Percentiles rank a stretch among this genome's conserved stretches.
Conservation (phyloP, 2,113 vertebrate genomes). For the Paramormyrops kingsleyae region DNA sequence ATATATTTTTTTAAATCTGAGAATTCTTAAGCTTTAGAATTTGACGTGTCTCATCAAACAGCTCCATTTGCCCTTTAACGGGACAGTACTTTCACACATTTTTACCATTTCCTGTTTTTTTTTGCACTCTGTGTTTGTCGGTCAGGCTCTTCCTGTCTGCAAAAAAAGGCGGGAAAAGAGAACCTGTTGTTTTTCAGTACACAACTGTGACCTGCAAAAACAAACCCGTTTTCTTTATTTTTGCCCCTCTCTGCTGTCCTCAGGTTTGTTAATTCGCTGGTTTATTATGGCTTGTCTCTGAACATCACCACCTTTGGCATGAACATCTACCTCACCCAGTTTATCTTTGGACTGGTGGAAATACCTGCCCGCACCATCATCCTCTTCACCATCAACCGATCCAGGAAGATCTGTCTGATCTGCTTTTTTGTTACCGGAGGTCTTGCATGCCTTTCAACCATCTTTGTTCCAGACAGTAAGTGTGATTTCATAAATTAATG, state of each 20-base stretch:
- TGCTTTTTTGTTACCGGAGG: conserved; percentile 50
- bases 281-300: conserved; percentile 63
- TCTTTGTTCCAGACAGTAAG: conserved; percentile 47
- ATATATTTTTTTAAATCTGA: not conserved
- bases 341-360: conserved; percentile 62
- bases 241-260: not conserved
- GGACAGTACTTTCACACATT: not conserved
- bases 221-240: not conserved
- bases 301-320: conserved; percentile 59
- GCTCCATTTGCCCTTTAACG: not conserved
- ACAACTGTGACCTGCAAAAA: not conserved
- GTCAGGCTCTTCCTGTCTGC: not conserved
- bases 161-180: not conserved
- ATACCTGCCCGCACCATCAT: conserved; percentile 59
- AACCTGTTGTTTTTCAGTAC: not conserved
- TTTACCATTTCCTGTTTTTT: conserved; percentile 14
- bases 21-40: not conserved
- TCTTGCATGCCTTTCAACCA: conserved; percentile 51
- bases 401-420: conserved; percentile 51
- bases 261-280: conserved; percentile 64
- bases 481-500: not conserved
- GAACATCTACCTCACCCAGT: conserved; percentile 68
- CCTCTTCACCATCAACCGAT: conserved; percentile 52
- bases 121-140: not conserved
- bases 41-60: not conserved